Evolutionary conservation across 2,888 invertebrate species (phyloP).

Genomic region (Synergus umbraculus): DNA sequence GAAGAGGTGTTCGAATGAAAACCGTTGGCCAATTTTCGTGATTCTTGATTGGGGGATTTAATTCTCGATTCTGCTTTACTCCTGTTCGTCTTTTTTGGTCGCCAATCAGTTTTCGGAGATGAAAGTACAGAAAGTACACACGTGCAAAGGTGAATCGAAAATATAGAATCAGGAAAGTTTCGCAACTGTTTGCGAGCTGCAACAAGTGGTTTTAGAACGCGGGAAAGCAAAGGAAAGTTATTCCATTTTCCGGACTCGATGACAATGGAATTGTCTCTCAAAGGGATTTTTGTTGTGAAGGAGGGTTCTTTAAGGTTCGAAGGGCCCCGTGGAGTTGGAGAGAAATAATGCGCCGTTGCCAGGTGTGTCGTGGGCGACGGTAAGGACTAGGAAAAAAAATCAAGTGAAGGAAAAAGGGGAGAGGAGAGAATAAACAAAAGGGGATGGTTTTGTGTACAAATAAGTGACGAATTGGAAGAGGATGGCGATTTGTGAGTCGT

Average conservation of each 20-base stretch:
- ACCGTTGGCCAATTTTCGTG: neutral
- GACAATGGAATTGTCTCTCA: constrained; percentile 19
- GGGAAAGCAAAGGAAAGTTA: constrained; percentile 6
- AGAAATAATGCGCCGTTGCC: constrained; percentile 40
- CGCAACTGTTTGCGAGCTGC: neutral
- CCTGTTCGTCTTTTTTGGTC: neutral
- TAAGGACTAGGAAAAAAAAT: neutral
- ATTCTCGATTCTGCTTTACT: neutral
- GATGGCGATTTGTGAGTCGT: constrained; percentile 6
- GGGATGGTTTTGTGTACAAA: neutral
- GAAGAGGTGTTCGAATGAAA: neutral
- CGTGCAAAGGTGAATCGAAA: neutral
- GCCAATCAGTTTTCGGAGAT: neutral
- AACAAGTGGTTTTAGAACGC: constrained; percentile 34
- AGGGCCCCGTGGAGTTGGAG: constrained; percentile 19
- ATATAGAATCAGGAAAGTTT: neutral
- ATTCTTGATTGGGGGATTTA: neutral
- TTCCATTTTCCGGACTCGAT: neutral
- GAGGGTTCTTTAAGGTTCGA: constrained; percentile 1
- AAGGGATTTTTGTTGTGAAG: constrained; percentile 22
- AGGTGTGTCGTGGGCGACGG: constrained; percentile 35
- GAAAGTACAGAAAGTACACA: constrained; percentile 4
- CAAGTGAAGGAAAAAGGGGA: neutral
- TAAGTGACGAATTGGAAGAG: neutral
- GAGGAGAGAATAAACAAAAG: neutral